Base-by-base conservation (phyloP, 2,797 vertebrate genomes). In the Phrynocephalus forsythii region DNA sequence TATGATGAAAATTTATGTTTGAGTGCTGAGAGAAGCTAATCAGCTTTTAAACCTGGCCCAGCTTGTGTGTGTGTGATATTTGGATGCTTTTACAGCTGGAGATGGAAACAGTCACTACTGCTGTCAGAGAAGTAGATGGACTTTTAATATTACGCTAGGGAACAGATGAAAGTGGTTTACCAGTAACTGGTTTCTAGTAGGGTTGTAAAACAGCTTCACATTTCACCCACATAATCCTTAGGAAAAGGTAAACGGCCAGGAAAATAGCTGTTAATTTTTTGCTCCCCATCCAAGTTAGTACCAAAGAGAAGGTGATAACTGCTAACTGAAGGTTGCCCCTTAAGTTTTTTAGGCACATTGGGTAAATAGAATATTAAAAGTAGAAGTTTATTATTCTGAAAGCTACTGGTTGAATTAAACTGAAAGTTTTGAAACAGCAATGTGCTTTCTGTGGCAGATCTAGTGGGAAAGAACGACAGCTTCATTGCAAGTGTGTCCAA, bases 11-110 rank as follows among this genome's bases (percentile, higher is more conserved):
- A 87, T 75, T 76, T 92, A 86, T 0, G 84, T 10, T 63, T 89
- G 79, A 0, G 76, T 86, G 33, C 83, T 87, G 75, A 92, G 79
- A 91, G 85, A 60, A 71, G 52, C 24, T 68, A 85, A 76, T 81
- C 73, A 84, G 60, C 82, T 5, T 86, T 89, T 86, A 30, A 90
- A 93, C 94, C 87, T 91, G 28, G 22, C 9, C 5, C 90, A 79
- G 84, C 80, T 94, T 33, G 33, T 33, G 33, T 33, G 33, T 33
- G 33, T 90, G 84, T 48, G 2, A 71, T 82, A 79, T 73, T 86
- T 0, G 0, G 1, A 6, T 91, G 91, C 86, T 85, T 91, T 60
- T 82, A 50, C 84, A 91, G 67, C 85, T 44, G 60, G 73, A 79
- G 87, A 86, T 89, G 26, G 93, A 84, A 83, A 66, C 50, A 90